phyloP scores from a whole-genome alignment of 2,797 vertebrate genomes.

The Squalus acanthias region DNA sequence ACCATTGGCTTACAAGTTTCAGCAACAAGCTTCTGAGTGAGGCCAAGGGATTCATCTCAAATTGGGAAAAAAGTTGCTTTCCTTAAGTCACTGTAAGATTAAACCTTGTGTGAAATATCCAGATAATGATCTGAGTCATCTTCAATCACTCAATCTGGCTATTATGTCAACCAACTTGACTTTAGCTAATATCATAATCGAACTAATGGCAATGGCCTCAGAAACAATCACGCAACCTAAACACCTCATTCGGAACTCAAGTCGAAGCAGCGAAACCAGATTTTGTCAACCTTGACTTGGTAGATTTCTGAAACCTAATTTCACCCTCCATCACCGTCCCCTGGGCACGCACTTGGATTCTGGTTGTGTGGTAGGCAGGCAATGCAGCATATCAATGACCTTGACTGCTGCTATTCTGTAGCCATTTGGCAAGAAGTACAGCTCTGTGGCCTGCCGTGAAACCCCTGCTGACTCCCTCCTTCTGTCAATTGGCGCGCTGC shows the following conservation, averaged over 20 bases:
- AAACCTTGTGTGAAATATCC: not conserved
- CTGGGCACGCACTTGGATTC: not conserved
- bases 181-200: not conserved
- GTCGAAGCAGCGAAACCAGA: not conserved
- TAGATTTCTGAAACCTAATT: not conserved
- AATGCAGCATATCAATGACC: not conserved
- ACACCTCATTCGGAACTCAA: no score
- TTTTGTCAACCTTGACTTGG: not conserved
- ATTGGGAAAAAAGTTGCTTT: not conserved
- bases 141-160: no score
- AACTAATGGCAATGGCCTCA: not conserved
- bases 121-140: not conserved
- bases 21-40: not conserved
- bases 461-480: not conserved
- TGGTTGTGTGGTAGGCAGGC: no score
- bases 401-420: not conserved
- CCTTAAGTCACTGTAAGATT: not conserved
- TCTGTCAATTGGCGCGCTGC: conserved; percentile 9
- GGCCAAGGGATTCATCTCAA: not conserved
- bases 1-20: not conserved
- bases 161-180: not conserved
- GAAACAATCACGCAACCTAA: not conserved
- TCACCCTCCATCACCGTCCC: not conserved
- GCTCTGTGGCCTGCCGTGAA: not conserved
- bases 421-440: not conserved